Evolutionary conservation across 2,113 vertebrate species (phyloP).

Genomic region (Chamaea fasciata): DNA sequence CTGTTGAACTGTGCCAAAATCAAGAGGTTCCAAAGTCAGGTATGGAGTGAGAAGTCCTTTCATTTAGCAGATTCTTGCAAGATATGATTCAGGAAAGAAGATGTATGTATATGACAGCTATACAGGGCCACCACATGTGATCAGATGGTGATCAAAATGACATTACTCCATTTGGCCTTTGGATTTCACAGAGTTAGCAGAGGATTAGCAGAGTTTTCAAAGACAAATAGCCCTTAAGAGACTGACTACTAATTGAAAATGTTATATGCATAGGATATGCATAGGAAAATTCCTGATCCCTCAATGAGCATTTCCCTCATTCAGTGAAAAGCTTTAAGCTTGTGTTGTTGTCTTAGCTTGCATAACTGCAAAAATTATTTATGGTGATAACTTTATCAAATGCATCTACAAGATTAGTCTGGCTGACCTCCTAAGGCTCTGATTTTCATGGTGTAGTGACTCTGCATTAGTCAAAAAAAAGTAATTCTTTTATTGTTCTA

Average conservation of each 20-base stretch:
- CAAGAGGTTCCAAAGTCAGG: not conserved
- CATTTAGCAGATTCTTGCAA: not conserved
- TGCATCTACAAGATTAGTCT: not conserved
- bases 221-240: not conserved
- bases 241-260: not conserved
- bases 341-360: not conserved
- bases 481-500: not conserved
- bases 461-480: not conserved
- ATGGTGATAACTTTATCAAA: not conserved
- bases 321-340: not conserved
- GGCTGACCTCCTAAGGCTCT: not conserved
- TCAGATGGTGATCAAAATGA: not conserved
- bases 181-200: not conserved
- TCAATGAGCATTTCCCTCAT: not conserved
- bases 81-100: not conserved
- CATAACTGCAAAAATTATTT: slow-evolving; percentile 9
- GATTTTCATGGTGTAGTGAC: not conserved
- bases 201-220: not conserved
- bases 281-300: not conserved
- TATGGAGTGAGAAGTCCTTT: fast-evolving
- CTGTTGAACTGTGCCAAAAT: not conserved
- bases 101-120: not conserved
- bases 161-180: not conserved
- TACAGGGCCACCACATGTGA: not conserved
- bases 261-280: not conserved